Percentiles rank a stretch among this genome's conserved stretches.
Evolutionary conservation across 2,888 invertebrate genomes (phyloP).

Genomic region (Schizaphis graminum): DNA sequence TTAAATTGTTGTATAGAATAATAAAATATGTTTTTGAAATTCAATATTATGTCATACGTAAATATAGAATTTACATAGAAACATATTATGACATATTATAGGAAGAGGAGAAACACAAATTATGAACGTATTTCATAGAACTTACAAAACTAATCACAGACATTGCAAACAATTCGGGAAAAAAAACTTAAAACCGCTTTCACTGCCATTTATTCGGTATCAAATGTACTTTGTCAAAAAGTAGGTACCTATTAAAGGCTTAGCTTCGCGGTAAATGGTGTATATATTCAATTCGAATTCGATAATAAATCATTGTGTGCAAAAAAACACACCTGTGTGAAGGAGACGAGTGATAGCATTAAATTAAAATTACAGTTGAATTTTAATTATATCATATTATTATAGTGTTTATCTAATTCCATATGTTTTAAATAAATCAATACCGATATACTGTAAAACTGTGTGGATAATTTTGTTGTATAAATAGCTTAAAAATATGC

Average conservation of each 20-base stretch:
- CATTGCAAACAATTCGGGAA: background rate
- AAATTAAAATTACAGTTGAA: background rate
- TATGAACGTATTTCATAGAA: background rate
- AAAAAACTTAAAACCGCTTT: background rate
- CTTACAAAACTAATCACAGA: background rate
- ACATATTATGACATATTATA: background rate
- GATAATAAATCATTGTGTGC: background rate
- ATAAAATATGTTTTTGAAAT: background rate
- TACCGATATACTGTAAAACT: background rate
- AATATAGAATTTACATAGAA: background rate
- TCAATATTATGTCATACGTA: background rate
- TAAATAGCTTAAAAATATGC: background rate
- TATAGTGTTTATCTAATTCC: background rate
- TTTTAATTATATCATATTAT: background rate
- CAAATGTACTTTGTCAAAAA: background rate
- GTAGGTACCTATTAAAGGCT: background rate
- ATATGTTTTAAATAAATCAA: background rate
- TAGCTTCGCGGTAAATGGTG: background rate
- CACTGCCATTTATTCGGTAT: background rate
- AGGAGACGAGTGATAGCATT: background rate
- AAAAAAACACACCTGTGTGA: background rate
- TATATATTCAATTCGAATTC: background rate
- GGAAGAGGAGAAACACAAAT: background rate
- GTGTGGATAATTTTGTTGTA: background rate
- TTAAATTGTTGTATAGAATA: background rate